phyloP scores from a whole-genome alignment of 1,140 invertebrate genomes.

The Zaprionus inermis region DNA sequence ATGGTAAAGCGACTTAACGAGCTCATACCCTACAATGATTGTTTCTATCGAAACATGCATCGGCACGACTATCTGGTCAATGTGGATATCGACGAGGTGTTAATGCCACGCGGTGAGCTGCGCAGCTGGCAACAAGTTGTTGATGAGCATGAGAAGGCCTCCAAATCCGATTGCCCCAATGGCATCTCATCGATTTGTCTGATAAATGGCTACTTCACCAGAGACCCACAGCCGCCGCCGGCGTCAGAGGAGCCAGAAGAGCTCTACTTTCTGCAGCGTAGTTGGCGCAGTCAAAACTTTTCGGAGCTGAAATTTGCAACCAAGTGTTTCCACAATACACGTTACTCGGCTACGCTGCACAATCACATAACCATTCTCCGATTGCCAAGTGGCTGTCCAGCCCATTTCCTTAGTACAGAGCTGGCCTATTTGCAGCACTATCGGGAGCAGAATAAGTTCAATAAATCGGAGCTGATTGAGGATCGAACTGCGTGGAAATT shows the following conservation, averaged over 20 bases:
- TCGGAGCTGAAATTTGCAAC: constrained; percentile 37
- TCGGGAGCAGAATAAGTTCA: constrained; percentile 29
- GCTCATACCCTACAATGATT: constrained; percentile 93
- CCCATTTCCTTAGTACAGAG: background rate
- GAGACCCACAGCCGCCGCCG: constrained; percentile 15
- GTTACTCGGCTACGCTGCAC: constrained; percentile 53
- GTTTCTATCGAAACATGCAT: constrained; percentile 91
- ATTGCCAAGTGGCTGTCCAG: constrained; percentile 27
- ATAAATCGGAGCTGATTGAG: constrained; percentile 9
- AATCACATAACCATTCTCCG: constrained; percentile 56
- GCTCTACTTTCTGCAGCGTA: constrained; percentile 60
- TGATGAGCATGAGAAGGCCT: background rate
- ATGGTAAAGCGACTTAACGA: constrained; percentile 88
- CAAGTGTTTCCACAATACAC: constrained; percentile 65
- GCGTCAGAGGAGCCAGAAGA: constrained; percentile 34
- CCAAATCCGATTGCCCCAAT: constrained; percentile 19
- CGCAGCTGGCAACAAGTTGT: constrained; percentile 84
- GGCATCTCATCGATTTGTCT: constrained; percentile 35
- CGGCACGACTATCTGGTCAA: constrained; percentile 90
- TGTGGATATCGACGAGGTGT: constrained; percentile 91
- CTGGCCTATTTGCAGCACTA: constrained; percentile 65
- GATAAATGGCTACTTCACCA: constrained; percentile 53
- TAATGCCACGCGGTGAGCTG: constrained; percentile 85
- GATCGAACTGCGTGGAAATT: constrained; percentile 52
- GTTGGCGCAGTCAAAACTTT: constrained; percentile 40